Base-by-base conservation (phyloP, 1,140 invertebrate genomes). In the Goniozus legneri region DNA sequence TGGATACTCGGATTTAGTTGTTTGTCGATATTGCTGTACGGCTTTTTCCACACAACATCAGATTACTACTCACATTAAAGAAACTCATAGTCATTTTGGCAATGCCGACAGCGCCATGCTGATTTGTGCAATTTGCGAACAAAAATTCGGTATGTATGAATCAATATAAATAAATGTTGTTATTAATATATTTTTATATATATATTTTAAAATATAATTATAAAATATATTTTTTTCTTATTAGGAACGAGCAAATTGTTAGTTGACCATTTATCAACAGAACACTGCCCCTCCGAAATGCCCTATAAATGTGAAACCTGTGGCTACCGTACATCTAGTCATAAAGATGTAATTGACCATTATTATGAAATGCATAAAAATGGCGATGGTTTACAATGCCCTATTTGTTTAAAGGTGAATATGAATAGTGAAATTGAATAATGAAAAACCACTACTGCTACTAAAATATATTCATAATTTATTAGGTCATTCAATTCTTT, bases 231-330 rank as follows among this genome's bases (percentile, higher is more conserved):
- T 7, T 19, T 44, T 20, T 38, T 50, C 24, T 10, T 44, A 21
- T n/a, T 21, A 72, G 65, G 65, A 31, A 73, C 55, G 14, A 52
- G 51, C 20, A 57, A 52, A 52, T 74, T 83, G 7, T 73, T 91
- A 7, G 82, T 86, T 1, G 79, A 84, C 52, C 89, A 92, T 67
- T 81, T 92, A 78, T 82, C 87, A 47, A 82, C 82, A 46, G 82
- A 81, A 49, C 90, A 92, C 73, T 78, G 80, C 47, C 84, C 83
- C 16, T 77, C 82, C 3, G 90, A 92, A 67, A 79, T 91, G 69
- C 90, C 90, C 1, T 93, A 92, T 66, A 74, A 76, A 27, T 92
- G 90, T 64, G 82, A 82, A 18, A 79, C 80, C 19, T 92, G 89
- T 58, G 71, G 77, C 36, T 89, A 86, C 69, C 79, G 85, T 30